phyloP scores from a whole-genome alignment of 2,113 vertebrate genomes.

The Anser cygnoides region DNA sequence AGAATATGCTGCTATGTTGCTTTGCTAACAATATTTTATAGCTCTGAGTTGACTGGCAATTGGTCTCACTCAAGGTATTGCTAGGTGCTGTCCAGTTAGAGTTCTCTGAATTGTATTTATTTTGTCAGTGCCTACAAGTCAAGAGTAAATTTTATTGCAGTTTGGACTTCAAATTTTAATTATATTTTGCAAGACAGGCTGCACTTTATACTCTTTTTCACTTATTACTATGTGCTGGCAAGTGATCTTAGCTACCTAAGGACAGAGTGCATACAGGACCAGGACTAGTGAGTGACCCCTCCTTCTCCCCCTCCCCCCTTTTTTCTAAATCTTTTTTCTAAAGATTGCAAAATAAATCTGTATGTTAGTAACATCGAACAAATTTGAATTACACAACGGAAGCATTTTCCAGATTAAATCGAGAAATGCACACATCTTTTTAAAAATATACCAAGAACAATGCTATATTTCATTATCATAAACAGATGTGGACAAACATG shows the following conservation, averaged over 20 bases:
- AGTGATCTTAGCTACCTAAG: not conserved
- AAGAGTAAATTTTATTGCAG: not conserved
- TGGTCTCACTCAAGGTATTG: not conserved
- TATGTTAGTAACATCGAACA: not conserved
- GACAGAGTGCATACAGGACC: not conserved
- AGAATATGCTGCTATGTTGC: not conserved
- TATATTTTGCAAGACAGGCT: not conserved
- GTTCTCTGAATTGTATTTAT: not conserved
- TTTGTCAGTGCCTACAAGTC: not conserved
- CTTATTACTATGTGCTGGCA: not conserved
- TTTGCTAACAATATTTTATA: not conserved
- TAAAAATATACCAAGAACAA: not conserved
- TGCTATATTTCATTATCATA: not conserved
- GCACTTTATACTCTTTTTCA: not conserved
- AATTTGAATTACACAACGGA: not conserved
- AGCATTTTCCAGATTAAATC: not conserved
- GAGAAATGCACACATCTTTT: not conserved
- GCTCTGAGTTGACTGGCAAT: not conserved
- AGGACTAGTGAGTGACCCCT: not conserved
- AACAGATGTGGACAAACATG: not conserved
- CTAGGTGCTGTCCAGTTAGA: not conserved
- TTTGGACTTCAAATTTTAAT: constrained; percentile 25
- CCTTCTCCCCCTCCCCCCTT: not conserved
- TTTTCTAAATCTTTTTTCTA: not conserved
- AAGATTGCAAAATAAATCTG: not conserved